A percentile compares a stretch with the other conserved stretches of the same genome.
Evolutionary conservation across 2,797 vertebrate genomes (phyloP).

Genomic region (Pseudomugil gertrudae): DNA sequence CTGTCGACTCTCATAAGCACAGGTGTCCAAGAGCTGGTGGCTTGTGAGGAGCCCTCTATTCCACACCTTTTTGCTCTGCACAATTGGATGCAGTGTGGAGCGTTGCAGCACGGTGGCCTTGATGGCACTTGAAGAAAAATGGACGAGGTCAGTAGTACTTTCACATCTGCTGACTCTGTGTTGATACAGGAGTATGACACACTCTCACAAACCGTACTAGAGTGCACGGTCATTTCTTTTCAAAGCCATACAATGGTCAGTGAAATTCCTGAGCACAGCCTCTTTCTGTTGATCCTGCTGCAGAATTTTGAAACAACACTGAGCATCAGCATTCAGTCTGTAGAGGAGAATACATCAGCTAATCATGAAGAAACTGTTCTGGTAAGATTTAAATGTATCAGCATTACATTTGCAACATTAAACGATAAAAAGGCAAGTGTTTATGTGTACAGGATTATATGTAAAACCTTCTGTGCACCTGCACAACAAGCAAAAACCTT

Average conservation of each 20-base stretch:
- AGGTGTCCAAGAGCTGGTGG: conserved; percentile 64
- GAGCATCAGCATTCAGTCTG: conserved; percentile 17
- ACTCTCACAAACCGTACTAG: conserved; percentile 35
- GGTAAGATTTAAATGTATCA: too few relatives aligned
- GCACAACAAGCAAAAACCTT: too few relatives aligned
- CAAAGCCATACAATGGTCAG: conserved; percentile 36
- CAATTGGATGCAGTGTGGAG: conserved; percentile 58
- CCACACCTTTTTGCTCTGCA: conserved; percentile 64
- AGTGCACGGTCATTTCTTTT: conserved; percentile 44
- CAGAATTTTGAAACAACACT: conserved; percentile 19
- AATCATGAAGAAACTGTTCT: not conserved
- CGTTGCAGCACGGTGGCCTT: conserved; percentile 68
- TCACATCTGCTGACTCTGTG: conserved; percentile 71
- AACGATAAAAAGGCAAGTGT: too few relatives aligned
- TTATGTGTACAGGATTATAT: too few relatives aligned
- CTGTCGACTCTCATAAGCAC: conserved; percentile 70
- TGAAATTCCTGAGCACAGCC: conserved; percentile 29
- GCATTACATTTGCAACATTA: too few relatives aligned
- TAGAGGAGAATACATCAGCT: conserved; percentile 9
- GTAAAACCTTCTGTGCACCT: too few relatives aligned
- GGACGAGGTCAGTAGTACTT: conserved; percentile 76
- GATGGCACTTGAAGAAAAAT: conserved; percentile 69
- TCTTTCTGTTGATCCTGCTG: conserved; percentile 12
- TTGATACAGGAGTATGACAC: conserved; percentile 66
- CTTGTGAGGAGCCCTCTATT: conserved; percentile 54